Conservation (phyloP, 2,797 vertebrate genomes). For the Hippoglossus hippoglossus region DNA sequence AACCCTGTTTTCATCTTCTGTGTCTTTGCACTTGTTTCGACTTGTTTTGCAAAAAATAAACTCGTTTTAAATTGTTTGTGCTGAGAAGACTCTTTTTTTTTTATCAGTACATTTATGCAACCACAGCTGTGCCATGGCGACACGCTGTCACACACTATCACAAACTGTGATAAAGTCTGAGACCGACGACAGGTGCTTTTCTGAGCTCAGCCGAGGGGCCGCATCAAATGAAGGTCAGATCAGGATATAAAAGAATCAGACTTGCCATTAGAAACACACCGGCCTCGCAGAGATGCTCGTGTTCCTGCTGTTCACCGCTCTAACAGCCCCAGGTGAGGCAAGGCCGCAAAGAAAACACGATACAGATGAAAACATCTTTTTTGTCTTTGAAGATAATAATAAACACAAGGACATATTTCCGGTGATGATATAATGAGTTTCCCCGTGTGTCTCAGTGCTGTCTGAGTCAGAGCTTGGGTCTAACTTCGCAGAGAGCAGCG, state of each 20-base stretch:
- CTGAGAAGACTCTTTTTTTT: conserved; percentile 42
- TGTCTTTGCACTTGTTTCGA: conserved; percentile 2
- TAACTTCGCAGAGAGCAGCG: conserved; percentile 33
- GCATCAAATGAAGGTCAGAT: conserved; percentile 28
- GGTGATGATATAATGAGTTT: background rate
- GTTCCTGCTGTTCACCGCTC: conserved; percentile 29
- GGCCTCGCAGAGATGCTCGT: too few species aligned
- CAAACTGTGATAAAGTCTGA: conserved; percentile 42
- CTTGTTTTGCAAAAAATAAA: conserved; percentile 56
- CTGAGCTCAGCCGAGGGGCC: conserved; percentile 5
- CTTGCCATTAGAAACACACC: conserved; percentile 11
- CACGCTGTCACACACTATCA: conserved; percentile 1
- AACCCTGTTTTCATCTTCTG: conserved; percentile 5
- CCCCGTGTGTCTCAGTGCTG: conserved; percentile 44
- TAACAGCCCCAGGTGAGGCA: conserved; percentile 28
- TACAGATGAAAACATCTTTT: too few species aligned
- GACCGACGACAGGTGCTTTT: conserved; percentile 41
- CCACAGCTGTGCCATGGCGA: background rate
- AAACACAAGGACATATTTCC: too few species aligned
- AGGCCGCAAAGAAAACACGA: background rate
- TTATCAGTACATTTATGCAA: conserved; percentile 9
- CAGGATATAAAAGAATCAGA: conserved; percentile 22
- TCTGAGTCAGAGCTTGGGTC: conserved; percentile 40
- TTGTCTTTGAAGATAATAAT: too few species aligned
- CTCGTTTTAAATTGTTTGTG: conserved; percentile 11